These are phyloP conservation scores for Bucorvus abyssinicus DNA, from an alignment of 2,797 vertebrate genomes.

Conservation along the genomic window DNA sequence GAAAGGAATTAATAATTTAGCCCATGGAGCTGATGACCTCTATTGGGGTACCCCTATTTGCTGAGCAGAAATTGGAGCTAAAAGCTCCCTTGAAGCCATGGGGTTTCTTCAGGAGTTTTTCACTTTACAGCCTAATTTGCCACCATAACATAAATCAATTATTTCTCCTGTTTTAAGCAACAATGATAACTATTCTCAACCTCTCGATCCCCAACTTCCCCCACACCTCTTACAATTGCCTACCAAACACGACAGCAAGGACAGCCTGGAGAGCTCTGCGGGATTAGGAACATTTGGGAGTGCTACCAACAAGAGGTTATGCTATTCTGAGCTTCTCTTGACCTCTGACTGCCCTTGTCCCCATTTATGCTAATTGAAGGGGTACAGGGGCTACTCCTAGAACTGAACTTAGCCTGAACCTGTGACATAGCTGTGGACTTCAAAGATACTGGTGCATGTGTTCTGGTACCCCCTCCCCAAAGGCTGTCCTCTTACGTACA, in stretches of 20 bases:
- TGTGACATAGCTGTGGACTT: constrained; percentile 86
- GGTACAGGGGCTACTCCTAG: constrained; percentile 57
- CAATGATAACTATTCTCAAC: constrained; percentile 85
- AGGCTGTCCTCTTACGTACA: accelerated
- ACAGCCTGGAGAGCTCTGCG: constrained; percentile 60
- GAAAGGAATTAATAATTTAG: constrained; percentile 83
- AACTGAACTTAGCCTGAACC: constrained; percentile 94
- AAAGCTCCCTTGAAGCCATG: constrained; percentile 69
- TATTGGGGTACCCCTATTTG: constrained; percentile 78
- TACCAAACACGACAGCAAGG: constrained; percentile 63
- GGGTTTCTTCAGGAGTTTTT: constrained; percentile 76
- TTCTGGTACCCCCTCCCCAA: not conserved
- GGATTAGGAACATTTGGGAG: constrained; percentile 74
- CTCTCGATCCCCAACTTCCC: constrained; percentile 75
- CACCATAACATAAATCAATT: constrained; percentile 87
- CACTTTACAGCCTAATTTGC: constrained; percentile 90
- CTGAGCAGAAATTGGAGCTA: constrained; percentile 73
- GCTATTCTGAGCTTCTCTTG: constrained; percentile 84
- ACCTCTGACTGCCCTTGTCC: constrained; percentile 88
- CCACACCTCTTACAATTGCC: constrained; percentile 82
- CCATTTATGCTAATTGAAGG: constrained; percentile 63
- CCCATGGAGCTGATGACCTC: constrained; percentile 69
- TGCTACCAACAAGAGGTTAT: constrained; percentile 76
- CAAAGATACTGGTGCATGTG: not conserved
- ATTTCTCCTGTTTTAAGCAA: constrained; percentile 83